Percentiles rank a stretch among this genome's conserved stretches.
These are phyloP conservation scores for Merops nubicus DNA, from an alignment of 2,113 vertebrate species.

Conservation along the genomic window DNA sequence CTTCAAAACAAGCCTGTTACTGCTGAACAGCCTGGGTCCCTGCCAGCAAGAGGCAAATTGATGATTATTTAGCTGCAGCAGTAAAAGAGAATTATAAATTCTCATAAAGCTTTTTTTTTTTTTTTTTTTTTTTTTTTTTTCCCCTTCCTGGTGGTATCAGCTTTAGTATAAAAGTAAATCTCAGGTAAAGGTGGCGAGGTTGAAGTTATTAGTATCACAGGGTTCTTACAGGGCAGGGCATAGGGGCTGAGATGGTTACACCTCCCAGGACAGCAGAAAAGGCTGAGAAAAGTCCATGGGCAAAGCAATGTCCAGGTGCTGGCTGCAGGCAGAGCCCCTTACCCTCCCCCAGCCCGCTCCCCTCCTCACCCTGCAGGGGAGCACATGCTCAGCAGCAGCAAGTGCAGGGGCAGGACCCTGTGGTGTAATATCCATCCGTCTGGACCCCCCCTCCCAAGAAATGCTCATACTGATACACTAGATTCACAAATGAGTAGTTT, in stretches of 20 bases:
- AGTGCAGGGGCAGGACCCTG: neutral
- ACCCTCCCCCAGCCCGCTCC: accelerated
- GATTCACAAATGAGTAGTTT: neutral
- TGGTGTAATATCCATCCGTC: too few species aligned
- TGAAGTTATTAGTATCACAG: neutral
- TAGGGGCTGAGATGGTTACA: neutral
- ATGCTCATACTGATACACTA: neutral
- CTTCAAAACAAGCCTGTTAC: slow-evolving; percentile 33
- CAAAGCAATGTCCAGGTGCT: neutral
- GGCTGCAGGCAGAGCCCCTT: neutral
- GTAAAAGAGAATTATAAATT: neutral
- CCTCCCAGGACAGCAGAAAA: neutral
- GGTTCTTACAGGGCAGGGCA: neutral
- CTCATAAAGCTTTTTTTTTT: neutral
- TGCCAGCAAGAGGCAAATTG: slow-evolving; percentile 23
- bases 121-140: neutral
- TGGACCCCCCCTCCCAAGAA: neutral
- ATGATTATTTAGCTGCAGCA: neutral
- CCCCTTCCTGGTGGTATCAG: neutral
- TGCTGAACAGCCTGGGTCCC: neutral
- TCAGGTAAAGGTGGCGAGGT: neutral
- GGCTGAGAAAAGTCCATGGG: neutral
- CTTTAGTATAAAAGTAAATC: neutral
- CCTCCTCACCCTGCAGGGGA: neutral
- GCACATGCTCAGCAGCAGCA: accelerated